Evolutionary conservation across 2,888 invertebrate genomes (phyloP).

Genomic region (Leucania comma): DNA sequence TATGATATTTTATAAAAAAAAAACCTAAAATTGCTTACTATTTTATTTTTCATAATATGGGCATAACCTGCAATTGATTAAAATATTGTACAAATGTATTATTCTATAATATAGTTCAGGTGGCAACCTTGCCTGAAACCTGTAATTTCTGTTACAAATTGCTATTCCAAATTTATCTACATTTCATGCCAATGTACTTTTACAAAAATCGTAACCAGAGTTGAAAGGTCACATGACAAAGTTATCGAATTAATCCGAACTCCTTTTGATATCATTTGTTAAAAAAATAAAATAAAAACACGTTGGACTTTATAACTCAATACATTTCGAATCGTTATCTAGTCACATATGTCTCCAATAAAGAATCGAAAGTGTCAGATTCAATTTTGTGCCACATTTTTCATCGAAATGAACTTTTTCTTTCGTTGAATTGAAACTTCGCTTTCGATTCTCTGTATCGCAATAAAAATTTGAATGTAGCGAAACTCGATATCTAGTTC

Average conservation of each 20-base stretch:
- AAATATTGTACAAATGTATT: no score
- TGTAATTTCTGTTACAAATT: conserved; percentile 17
- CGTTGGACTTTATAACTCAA: conserved; percentile 14
- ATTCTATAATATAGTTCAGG: no score
- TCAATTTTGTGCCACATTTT: conserved; percentile 27
- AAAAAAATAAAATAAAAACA: conserved; percentile 3
- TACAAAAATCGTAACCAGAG: not conserved
- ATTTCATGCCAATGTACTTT: conserved; percentile 13
- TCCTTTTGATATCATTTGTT: conserved; percentile 5
- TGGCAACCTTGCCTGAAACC: no score
- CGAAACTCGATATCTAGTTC: conserved; percentile 30
- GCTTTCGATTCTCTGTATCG: conserved; percentile 19
- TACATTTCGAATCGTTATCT: conserved; percentile 12
- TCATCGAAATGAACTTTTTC: conserved; percentile 32
- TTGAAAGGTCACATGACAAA: conserved; percentile 27
- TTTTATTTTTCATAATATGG: no score
- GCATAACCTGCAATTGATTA: no score
- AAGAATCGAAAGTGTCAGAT: conserved; percentile 23
- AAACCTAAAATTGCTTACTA: no score
- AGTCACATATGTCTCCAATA: conserved; percentile 10
- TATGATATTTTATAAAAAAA: no score
- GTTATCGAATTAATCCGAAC: conserved; percentile 6
- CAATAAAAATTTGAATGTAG: conserved; percentile 17
- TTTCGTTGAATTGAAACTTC: conserved; percentile 21
- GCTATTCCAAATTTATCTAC: not conserved